Evolutionary conservation across 2,113 vertebrate genomes (phyloP).

Genomic region (Nannospalax galili): DNA sequence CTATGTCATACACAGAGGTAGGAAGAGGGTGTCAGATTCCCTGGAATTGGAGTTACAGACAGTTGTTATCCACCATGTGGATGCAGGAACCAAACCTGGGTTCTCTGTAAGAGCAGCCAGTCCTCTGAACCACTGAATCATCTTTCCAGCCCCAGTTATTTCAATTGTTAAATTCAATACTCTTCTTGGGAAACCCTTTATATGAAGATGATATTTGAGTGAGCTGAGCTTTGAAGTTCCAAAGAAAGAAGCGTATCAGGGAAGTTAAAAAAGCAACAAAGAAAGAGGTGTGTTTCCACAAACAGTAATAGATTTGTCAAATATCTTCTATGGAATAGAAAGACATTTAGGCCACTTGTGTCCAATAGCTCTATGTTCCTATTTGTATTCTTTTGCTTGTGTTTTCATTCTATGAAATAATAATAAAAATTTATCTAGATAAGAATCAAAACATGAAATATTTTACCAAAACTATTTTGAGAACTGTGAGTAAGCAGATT

Average conservation of each 20-base stretch:
- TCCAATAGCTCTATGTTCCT: neutral
- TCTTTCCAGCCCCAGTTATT: too few relatives aligned
- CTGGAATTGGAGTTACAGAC: too few relatives aligned
- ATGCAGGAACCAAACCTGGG: too few relatives aligned
- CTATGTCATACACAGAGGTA: too few relatives aligned
- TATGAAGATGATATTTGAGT: neutral
- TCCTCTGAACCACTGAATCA: too few relatives aligned
- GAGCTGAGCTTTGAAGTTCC: neutral
- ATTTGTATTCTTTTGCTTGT: neutral
- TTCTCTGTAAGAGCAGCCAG: too few relatives aligned
- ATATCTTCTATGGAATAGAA: neutral
- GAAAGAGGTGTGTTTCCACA: neutral
- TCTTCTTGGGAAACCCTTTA: neutral
- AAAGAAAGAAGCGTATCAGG: neutral
- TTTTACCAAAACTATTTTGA: neutral
- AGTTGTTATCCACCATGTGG: too few relatives aligned
- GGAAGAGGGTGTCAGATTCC: too few relatives aligned
- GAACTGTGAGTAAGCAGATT: neutral
- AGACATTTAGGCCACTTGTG: neutral
- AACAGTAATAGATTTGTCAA: neutral
- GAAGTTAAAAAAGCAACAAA: neutral
- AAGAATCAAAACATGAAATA: neutral
- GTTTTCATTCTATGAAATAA: constrained; percentile 6
- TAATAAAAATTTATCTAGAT: neutral
- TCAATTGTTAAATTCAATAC: neutral